A percentile compares a stretch with the other conserved stretches of the same genome.
These are phyloP conservation scores for Sipha flava DNA, from an alignment of 1,140 invertebrate species.

Conservation along the genomic window DNA sequence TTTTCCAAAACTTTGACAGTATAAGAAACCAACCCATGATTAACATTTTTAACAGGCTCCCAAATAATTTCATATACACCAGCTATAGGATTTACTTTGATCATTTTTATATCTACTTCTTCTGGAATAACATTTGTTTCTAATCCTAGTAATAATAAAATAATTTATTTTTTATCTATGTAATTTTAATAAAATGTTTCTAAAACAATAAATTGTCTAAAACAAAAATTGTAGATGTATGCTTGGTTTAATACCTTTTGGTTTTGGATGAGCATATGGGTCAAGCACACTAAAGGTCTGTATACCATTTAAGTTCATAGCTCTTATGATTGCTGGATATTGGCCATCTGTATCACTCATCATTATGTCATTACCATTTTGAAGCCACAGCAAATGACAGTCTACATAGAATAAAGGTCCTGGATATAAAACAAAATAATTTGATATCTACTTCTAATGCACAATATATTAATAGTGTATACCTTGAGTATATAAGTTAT, in stretches of 20 bases:
- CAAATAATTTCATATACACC: constrained; percentile 53
- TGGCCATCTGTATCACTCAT: constrained; percentile 68
- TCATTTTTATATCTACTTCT: constrained; percentile 52
- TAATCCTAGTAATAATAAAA: background rate
- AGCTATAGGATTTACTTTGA: constrained; percentile 55
- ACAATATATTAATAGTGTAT: background rate
- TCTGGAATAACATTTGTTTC: constrained; percentile 57
- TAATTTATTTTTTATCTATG: background rate
- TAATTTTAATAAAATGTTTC: background rate
- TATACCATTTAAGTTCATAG: constrained; percentile 53
- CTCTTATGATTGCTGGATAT: constrained; percentile 63
- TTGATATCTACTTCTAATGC: constrained; percentile 25
- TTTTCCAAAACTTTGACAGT: constrained; percentile 59
- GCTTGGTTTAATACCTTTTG: constrained; percentile 41
- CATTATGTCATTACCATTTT: constrained; percentile 62
- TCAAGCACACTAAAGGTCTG: constrained; percentile 65
- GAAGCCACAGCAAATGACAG: constrained; percentile 68
- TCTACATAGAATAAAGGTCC: constrained; percentile 54
- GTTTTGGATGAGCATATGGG: constrained; percentile 53
- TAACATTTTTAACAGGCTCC: constrained; percentile 61
- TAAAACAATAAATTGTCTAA: background rate
- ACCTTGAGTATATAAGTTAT: constrained; percentile 49
- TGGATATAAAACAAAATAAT: constrained; percentile 30
- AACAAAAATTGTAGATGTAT: background rate
- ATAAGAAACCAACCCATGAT: constrained; percentile 74